These are phyloP conservation scores for Ornithoptera alexandrae DNA, from an alignment of 2,888 invertebrate genomes.

Conservation along the genomic window DNA sequence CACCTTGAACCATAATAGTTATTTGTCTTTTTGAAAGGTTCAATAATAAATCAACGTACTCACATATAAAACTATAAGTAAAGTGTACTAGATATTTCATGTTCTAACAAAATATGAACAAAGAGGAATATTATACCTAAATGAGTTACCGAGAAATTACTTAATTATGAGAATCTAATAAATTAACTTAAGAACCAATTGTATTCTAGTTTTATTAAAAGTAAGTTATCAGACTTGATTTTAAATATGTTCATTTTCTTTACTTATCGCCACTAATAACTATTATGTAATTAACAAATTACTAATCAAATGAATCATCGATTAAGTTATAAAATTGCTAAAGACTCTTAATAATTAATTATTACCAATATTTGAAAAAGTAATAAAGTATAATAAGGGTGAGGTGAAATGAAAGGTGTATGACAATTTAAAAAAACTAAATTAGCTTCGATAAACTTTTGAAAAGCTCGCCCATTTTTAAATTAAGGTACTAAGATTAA, in stretches of 20 bases:
- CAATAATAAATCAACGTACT: slow-evolving; percentile 20
- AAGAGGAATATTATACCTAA: not conserved
- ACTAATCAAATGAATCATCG: too few species aligned
- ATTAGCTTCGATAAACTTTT: too few species aligned
- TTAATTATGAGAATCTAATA: not conserved
- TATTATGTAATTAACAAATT: too few species aligned
- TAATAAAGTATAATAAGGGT: too few species aligned
- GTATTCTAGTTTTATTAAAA: not conserved
- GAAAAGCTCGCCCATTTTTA: too few species aligned
- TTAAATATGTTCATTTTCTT: too few species aligned
- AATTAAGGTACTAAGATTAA: not conserved
- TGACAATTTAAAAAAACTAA: too few species aligned
- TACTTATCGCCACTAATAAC: too few species aligned
- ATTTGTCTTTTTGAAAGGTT: slow-evolving; percentile 24
- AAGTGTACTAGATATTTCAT: slow-evolving; percentile 12
- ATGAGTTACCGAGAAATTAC: not conserved
- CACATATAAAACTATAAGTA: slow-evolving; percentile 1
- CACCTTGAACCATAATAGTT: slow-evolving; percentile 28
- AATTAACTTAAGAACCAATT: not conserved
- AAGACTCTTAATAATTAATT: too few species aligned
- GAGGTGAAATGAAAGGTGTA: too few species aligned
- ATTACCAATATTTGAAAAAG: too few species aligned
- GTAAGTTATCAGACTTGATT: not conserved
- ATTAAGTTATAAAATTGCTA: too few species aligned
- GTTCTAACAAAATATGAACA: not conserved